These are phyloP conservation scores for Tragulus kanchil DNA, from an alignment of 2,113 vertebrate genomes.

Conservation along the genomic window DNA sequence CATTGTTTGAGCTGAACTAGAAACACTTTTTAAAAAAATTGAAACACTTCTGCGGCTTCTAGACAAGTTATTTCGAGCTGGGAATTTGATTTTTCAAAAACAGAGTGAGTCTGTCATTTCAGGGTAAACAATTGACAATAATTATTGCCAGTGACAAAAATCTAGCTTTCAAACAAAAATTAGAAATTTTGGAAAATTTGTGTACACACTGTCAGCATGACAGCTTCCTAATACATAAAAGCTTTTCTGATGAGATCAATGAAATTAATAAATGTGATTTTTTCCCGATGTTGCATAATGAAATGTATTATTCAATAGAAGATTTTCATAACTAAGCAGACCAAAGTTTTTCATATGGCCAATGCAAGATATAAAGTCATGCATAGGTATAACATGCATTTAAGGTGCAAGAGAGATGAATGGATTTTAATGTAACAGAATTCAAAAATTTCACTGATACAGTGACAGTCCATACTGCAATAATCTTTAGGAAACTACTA, in stretches of 20 bases:
- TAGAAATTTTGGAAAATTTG: neutral
- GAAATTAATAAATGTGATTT: neutral
- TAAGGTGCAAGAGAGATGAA: neutral
- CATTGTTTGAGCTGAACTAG: neutral
- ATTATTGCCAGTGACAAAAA: neutral
- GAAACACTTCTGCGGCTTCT: neutral
- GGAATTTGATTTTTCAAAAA: conserved; percentile 10
- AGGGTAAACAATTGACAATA: neutral
- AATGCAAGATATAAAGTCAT: neutral
- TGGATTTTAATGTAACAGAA: neutral
- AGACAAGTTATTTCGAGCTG: neutral
- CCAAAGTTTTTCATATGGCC: neutral
- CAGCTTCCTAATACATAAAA: neutral
- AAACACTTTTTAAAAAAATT: too few relatives aligned
- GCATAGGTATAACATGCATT: neutral
- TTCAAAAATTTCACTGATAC: neutral
- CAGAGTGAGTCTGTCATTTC: neutral
- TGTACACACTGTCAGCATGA: neutral
- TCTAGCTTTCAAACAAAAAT: neutral
- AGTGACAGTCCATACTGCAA: neutral
- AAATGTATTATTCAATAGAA: neutral
- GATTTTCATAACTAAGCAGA: neutral
- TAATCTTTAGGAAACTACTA: neutral
- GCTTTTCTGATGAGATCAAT: neutral
- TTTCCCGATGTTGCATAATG: neutral